These are phyloP conservation scores for Hylaeus anthracinus DNA, from an alignment of 1,140 invertebrate species.

Conservation along the genomic window DNA sequence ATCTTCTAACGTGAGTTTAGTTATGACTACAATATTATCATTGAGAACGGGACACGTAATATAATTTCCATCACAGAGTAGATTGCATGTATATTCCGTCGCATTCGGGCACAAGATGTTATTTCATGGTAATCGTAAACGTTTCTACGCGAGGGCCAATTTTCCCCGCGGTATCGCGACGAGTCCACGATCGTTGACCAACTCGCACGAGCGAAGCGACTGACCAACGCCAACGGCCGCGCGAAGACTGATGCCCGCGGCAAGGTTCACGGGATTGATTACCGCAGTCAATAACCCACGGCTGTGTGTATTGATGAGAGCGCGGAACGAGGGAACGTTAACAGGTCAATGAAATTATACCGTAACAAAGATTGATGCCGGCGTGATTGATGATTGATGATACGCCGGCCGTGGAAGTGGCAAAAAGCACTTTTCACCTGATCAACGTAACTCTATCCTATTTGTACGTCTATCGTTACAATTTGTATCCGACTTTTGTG, in stretches of 20 bases:
- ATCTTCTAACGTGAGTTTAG: too few relatives aligned
- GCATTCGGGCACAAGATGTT: not conserved
- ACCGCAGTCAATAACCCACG: conserved; percentile 64
- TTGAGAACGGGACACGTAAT: too few relatives aligned
- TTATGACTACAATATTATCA: too few relatives aligned
- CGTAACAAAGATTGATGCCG: conserved; percentile 67
- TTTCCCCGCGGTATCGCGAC: conserved; percentile 8
- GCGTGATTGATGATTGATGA: conserved; percentile 67
- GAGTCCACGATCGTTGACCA: conserved; percentile 48
- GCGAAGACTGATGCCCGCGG: conserved; percentile 61
- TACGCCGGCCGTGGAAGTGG: conserved; percentile 40
- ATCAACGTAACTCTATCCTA: conserved; percentile 46
- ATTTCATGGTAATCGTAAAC: conserved; percentile 7
- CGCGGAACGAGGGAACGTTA: conserved; percentile 59
- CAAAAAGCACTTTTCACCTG: conserved; percentile 61
- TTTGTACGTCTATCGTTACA: conserved; percentile 56
- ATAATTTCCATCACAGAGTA: too few relatives aligned
- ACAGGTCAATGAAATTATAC: conserved; percentile 69
- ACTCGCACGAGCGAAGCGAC: conserved; percentile 15
- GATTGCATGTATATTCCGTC: too few relatives aligned
- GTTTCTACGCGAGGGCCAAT: not conserved
- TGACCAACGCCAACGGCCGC: conserved; percentile 10
- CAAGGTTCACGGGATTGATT: conserved; percentile 67
- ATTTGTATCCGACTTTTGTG: conserved; percentile 36
- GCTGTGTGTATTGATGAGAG: conserved; percentile 61